phyloP scores from a whole-genome alignment of 2,113 vertebrate genomes.

The Smithornis capensis region DNA sequence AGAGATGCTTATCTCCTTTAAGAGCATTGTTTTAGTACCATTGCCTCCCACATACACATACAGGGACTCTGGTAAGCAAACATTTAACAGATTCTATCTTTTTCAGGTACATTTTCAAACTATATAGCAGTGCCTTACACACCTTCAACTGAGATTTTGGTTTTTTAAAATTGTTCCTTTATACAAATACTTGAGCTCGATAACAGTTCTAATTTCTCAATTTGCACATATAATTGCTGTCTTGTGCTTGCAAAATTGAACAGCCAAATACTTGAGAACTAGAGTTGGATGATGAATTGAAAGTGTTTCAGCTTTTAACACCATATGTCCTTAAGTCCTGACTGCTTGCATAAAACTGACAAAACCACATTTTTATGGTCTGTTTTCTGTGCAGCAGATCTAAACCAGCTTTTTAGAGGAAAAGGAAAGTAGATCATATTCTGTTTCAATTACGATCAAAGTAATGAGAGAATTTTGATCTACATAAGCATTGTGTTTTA shows the following conservation, averaged over 20 bases:
- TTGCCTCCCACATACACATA: accelerated
- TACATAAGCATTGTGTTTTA: neutral
- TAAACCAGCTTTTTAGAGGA: neutral
- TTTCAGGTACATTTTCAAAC: neutral
- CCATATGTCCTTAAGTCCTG: neutral
- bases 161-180: neutral
- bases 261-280: neutral
- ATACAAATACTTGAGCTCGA: neutral
- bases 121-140: neutral
- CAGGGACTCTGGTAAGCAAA: neutral
- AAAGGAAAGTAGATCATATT: neutral
- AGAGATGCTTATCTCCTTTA: neutral
- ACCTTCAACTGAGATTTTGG: neutral
- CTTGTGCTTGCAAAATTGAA: neutral
- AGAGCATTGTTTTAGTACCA: neutral
- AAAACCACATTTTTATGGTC: conserved; percentile 28
- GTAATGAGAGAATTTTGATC: neutral
- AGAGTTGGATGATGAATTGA: conserved; percentile 27
- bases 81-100: neutral
- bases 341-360: conserved; percentile 36
- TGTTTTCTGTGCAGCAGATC: conserved; percentile 15
- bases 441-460: neutral
- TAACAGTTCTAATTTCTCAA: neutral
- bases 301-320: conserved; percentile 40
- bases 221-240: conserved; percentile 21